Conservation (phyloP, 2,888 invertebrate genomes). For the Mayetiola destructor region DNA sequence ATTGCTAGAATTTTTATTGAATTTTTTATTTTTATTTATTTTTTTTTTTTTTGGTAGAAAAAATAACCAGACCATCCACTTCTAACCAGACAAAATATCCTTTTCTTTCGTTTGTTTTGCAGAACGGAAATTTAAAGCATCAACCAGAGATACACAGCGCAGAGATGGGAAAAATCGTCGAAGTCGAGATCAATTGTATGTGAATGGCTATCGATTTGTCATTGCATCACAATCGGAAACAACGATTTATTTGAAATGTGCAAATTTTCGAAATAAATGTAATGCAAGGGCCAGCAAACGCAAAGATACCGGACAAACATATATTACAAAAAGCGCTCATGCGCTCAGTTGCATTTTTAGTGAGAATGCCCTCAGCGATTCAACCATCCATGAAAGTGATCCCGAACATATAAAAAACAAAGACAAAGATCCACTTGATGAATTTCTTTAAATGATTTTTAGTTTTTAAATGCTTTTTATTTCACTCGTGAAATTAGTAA, state of each 20-base stretch:
- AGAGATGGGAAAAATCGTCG: neutral
- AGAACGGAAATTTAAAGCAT: neutral
- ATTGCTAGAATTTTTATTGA: too few relatives aligned
- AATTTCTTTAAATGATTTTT: too few relatives aligned
- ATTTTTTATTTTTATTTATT: too few relatives aligned
- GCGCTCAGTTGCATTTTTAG: neutral
- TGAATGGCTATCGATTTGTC: conserved; percentile 26
- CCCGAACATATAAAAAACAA: too few relatives aligned
- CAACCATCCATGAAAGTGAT: too few relatives aligned
- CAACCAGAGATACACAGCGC: neutral
- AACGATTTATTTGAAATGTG: conserved; percentile 31
- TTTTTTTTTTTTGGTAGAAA: too few relatives aligned
- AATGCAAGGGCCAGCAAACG: conserved; percentile 29
- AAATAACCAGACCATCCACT: too few relatives aligned
- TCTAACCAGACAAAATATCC: neutral
- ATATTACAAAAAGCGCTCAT: conserved; percentile 26
- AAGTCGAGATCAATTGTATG: neutral
- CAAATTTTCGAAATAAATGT: conserved; percentile 30
- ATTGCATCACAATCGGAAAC: conserved; percentile 29
- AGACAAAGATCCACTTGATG: too few relatives aligned
- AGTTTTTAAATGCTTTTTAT: too few relatives aligned
- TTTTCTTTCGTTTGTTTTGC: neutral
- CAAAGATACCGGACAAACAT: conserved; percentile 25
- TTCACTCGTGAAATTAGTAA: too few relatives aligned
- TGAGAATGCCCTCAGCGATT: too few relatives aligned